Conservation (phyloP, 2,797 vertebrate genomes). For the Anableps anableps region DNA sequence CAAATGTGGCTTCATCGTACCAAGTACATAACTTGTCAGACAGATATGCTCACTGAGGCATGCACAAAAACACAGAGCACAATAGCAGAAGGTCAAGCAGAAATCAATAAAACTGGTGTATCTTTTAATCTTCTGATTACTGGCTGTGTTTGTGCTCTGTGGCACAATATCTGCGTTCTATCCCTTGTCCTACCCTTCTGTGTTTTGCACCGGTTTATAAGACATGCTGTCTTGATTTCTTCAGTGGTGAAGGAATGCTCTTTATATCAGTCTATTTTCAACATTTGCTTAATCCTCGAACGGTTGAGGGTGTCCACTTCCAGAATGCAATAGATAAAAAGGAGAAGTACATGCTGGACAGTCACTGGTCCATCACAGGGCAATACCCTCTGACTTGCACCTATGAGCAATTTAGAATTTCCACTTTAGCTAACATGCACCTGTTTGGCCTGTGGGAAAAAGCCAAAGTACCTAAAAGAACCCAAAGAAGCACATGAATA, state of each 20-base stretch:
- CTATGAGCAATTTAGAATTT: neutral
- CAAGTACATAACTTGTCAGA: constrained; percentile 51
- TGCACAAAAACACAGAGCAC: neutral
- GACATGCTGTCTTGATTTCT: neutral
- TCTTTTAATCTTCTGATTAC: constrained; percentile 2
- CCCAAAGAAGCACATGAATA: neutral
- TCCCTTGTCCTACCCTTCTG: neutral
- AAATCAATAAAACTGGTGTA: constrained; percentile 1
- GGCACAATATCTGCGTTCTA: neutral
- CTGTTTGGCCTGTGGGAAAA: neutral
- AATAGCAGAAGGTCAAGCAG: constrained; percentile 33
- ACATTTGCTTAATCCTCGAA: neutral
- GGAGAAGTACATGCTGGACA: neutral
- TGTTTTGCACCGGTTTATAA: neutral
- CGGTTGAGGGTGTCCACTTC: neutral
- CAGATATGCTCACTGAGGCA: constrained; percentile 27
- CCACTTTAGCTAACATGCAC: neutral
- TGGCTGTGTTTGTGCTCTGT: constrained; percentile 1
- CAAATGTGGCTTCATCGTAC: constrained; percentile 51
- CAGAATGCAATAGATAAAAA: neutral
- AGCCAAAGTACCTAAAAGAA: neutral
- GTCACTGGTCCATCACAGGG: neutral
- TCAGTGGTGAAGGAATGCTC: neutral
- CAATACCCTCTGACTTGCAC: neutral
- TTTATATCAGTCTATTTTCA: constrained; percentile 1